These are phyloP conservation scores for Coccyzus lansbergi DNA, from an alignment of 2,797 vertebrate genomes.

Conservation along the genomic window DNA sequence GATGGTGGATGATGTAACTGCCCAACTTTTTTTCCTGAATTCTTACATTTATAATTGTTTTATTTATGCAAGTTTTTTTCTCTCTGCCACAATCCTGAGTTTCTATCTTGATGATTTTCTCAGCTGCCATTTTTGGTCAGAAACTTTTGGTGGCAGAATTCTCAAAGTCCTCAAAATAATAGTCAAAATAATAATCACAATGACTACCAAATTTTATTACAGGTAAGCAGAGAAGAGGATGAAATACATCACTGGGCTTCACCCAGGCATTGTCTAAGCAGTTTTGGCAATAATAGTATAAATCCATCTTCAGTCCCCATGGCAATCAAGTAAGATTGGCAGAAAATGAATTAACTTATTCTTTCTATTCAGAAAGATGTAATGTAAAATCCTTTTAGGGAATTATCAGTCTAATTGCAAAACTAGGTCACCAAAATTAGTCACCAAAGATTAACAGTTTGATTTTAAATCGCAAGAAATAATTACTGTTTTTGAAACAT, in stretches of 20 bases:
- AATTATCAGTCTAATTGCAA: background rate
- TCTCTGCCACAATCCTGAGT: background rate
- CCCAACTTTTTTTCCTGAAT: background rate
- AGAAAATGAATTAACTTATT: background rate
- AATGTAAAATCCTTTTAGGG: background rate
- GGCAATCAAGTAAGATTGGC: background rate
- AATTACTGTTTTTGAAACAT: background rate
- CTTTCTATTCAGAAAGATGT: background rate
- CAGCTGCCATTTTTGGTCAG: background rate
- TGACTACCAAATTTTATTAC: background rate
- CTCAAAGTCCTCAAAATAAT: background rate
- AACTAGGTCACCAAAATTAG: background rate
- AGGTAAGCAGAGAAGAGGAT: background rate
- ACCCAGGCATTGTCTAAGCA: background rate
- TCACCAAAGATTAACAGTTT: background rate
- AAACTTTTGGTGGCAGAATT: background rate
- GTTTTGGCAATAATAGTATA: background rate
- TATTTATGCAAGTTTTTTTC: background rate
- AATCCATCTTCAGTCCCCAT: background rate
- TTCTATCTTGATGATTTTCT: background rate
- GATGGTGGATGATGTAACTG: background rate
- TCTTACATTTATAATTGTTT: background rate
- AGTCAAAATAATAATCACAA: background rate
- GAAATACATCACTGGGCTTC: background rate
- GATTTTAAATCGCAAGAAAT: background rate